phyloP scores from a whole-genome alignment of 2,888 invertebrate genomes.

The Yponomeuta malinellus region DNA sequence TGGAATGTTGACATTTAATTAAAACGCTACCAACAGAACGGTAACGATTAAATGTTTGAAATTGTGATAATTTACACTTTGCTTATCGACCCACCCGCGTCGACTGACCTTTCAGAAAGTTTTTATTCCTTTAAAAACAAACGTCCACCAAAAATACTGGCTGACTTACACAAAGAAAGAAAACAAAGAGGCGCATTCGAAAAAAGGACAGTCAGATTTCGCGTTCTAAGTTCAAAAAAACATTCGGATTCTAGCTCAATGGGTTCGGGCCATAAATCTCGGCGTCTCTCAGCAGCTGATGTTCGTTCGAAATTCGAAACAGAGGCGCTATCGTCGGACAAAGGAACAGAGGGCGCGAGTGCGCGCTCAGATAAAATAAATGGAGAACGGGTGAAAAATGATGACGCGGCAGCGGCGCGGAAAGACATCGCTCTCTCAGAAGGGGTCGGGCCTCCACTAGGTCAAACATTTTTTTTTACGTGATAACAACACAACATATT shows the following conservation, averaged over 20 bases:
- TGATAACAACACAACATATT: slow-evolving; percentile 4
- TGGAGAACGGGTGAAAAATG: slow-evolving; percentile 73
- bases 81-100: slow-evolving; percentile 14
- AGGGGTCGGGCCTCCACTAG: slow-evolving; percentile 52
- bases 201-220: slow-evolving; percentile 34
- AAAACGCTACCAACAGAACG: slow-evolving; percentile 40
- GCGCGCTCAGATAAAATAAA: slow-evolving; percentile 71
- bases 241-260: slow-evolving; percentile 59
- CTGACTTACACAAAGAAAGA: neutral
- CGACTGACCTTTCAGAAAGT: slow-evolving; percentile 1
- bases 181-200: slow-evolving; percentile 20
- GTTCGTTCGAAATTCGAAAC: slow-evolving; percentile 61
- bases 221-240: slow-evolving; percentile 55
- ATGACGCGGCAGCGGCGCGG: slow-evolving; percentile 64
- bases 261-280: slow-evolving; percentile 67
- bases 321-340: slow-evolving; percentile 25
- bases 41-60: slow-evolving; percentile 38
- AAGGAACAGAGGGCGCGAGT: slow-evolving; percentile 47
- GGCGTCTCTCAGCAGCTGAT: slow-evolving; percentile 66
- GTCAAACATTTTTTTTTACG: slow-evolving; percentile 41
- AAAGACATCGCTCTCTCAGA: slow-evolving; percentile 51
- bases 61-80: slow-evolving; percentile 13
- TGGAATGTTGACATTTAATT: slow-evolving; percentile 65
- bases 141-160: slow-evolving; percentile 11
- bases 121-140: neutral